These are phyloP conservation scores for Cephus pygmeus DNA, from an alignment of 2,888 invertebrate species.

Conservation along the genomic window DNA sequence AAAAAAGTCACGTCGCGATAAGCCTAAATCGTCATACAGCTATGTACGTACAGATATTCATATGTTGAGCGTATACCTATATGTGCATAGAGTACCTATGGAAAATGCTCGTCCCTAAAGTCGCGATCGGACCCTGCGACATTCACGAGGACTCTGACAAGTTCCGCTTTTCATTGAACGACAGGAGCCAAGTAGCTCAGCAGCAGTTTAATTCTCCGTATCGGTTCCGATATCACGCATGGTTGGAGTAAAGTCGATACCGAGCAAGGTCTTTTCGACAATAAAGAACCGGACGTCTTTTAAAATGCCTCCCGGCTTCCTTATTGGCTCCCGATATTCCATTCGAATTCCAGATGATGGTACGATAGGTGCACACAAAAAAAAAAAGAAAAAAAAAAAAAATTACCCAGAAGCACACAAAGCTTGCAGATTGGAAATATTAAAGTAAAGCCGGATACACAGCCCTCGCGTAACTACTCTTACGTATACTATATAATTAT, in stretches of 20 bases:
- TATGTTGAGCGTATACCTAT: not conserved
- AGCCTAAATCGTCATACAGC: not conserved
- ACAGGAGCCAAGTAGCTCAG: conserved; percentile 4
- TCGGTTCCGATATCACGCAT: not conserved
- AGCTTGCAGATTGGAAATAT: not conserved
- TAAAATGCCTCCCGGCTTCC: not conserved
- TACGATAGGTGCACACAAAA: not conserved
- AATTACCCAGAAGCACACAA: too few species aligned
- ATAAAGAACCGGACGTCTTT: not conserved
- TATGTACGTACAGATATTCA: too few species aligned
- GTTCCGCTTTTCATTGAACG: not conserved
- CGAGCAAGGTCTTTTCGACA: not conserved
- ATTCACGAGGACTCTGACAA: not conserved
- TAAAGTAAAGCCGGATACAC: not conserved
- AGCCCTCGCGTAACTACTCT: not conserved
- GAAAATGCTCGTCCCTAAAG: not conserved
- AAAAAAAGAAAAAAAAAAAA: not conserved
- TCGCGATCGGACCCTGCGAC: not conserved
- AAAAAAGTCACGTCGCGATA: not conserved
- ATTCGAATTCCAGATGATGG: not conserved
- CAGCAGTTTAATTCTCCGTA: conserved; percentile 15
- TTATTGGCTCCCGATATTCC: not conserved
- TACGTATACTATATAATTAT: not conserved
- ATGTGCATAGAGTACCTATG: not conserved
- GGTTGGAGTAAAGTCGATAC: not conserved